These are phyloP conservation scores for Thunnus maccoyii DNA, from an alignment of 2,113 vertebrate species.

Conservation along the genomic window DNA sequence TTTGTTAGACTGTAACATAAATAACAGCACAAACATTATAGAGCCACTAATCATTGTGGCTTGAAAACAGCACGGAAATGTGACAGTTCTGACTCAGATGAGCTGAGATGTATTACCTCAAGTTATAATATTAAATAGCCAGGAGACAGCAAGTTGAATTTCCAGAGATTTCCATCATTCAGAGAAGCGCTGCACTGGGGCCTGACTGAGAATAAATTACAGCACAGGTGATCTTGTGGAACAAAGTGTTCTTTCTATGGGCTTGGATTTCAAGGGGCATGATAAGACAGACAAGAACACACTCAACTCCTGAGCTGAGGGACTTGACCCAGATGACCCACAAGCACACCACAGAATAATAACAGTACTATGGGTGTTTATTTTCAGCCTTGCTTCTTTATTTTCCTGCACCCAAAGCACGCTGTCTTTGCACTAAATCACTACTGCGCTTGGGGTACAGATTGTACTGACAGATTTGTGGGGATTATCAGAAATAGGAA, in stretches of 20 bases:
- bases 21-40: conserved; percentile 4
- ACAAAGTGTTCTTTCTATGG: neutral
- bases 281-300: neutral
- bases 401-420: neutral
- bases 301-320: neutral
- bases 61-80: neutral
- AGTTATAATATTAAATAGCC: neutral
- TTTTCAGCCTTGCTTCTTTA: neutral
- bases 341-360: neutral
- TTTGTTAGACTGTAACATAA: neutral
- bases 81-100: neutral
- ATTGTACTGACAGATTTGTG: conserved; percentile 11
- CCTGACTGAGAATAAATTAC: neutral
- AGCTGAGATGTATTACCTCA: neutral
- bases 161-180: neutral
- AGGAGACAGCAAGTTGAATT: neutral
- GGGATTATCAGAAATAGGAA: neutral
- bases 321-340: neutral
- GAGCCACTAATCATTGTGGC: too few relatives aligned
- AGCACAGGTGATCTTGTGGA: neutral
- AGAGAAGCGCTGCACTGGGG: neutral
- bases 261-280: neutral
- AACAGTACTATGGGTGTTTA: neutral
- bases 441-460: neutral
- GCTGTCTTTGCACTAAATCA: neutral